phyloP scores from a whole-genome alignment of 2,888 invertebrate species.

The Allolobophora icterica region DNA sequence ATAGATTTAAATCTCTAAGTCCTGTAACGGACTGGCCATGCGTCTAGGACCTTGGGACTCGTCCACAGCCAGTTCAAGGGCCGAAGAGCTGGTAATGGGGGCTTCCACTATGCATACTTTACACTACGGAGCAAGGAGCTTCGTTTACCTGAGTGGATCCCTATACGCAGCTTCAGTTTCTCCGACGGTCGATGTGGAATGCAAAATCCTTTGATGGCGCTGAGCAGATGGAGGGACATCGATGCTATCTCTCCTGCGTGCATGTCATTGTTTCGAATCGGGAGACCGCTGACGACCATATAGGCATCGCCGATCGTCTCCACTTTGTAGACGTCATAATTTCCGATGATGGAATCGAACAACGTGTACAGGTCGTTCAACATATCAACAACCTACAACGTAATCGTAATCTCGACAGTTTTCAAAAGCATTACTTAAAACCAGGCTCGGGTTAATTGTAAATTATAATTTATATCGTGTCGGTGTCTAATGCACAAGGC shows the following conservation, averaged over 20 bases:
- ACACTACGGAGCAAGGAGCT: no score
- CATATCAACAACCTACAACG: slow-evolving; percentile 81
- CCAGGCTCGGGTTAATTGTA: no score
- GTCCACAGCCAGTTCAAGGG: no score
- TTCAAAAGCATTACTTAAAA: no score
- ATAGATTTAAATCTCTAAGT: no score
- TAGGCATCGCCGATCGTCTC: slow-evolving; percentile 49
- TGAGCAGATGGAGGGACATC: slow-evolving; percentile 61
- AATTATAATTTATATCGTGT: no score
- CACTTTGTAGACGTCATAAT: slow-evolving; percentile 74
- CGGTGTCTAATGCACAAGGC: no score
- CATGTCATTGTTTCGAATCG: slow-evolving; percentile 57
- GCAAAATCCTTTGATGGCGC: slow-evolving; percentile 57
- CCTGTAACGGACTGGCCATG: no score
- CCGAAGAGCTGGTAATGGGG: no score
- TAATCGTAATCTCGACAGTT: neutral
- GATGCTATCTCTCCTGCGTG: slow-evolving; percentile 65
- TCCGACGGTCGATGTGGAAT: slow-evolving; percentile 58
- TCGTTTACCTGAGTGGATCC: slow-evolving; percentile 61
- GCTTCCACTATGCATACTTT: no score
- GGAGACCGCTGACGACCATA: slow-evolving; percentile 55
- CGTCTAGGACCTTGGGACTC: no score
- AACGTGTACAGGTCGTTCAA: slow-evolving; percentile 86
- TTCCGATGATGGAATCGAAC: slow-evolving; percentile 85
- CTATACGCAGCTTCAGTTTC: slow-evolving; percentile 61